Percentiles rank a stretch among this genome's conserved stretches.
These are phyloP conservation scores for Parazoanthus darwini DNA, from an alignment of 92 coral and sea anemone genomes.

Conservation along the genomic window DNA sequence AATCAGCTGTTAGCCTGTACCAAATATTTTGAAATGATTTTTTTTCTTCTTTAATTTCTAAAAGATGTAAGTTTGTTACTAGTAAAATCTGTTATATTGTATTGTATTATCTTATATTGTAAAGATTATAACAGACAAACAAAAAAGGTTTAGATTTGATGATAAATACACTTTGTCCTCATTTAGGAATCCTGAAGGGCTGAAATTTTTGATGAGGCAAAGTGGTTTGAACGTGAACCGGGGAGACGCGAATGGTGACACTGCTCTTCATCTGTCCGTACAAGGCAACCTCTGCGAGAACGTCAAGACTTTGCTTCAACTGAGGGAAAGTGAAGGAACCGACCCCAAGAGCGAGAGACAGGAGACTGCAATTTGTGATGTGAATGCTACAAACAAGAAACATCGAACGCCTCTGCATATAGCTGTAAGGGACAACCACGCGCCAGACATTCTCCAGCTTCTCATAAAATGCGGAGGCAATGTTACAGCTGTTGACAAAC, in stretches of 20 bases:
- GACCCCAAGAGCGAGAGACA: background rate
- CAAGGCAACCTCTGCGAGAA: background rate
- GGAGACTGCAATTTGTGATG: background rate
- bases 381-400: constrained; percentile 20
- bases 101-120: background rate
- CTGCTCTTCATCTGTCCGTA: constrained; percentile 31
- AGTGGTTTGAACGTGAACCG: constrained; percentile 19
- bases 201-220: constrained; percentile 10
- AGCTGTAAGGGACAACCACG: constrained; percentile 17
- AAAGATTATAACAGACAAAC: background rate
- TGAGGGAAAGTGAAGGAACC: background rate
- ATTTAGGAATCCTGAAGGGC: constrained; percentile 18
- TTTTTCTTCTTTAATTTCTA: too few relatives aligned
- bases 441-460: constrained; percentile 15
- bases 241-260: constrained; percentile 18
- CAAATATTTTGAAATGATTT: too few relatives aligned
- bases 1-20: too few relatives aligned
- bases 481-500: constrained; percentile 10
- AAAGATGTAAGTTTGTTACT: too few relatives aligned
- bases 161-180: background rate
- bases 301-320: background rate
- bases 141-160: background rate
- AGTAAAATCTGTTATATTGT: too few relatives aligned
- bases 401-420: constrained; percentile 26
- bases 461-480: constrained; percentile 5